A percentile compares a stretch with the other conserved stretches of the same genome.
These are phyloP conservation scores for Benthosema pterotum DNA, from an alignment of 2,797 vertebrate genomes.

Conservation along the genomic window DNA sequence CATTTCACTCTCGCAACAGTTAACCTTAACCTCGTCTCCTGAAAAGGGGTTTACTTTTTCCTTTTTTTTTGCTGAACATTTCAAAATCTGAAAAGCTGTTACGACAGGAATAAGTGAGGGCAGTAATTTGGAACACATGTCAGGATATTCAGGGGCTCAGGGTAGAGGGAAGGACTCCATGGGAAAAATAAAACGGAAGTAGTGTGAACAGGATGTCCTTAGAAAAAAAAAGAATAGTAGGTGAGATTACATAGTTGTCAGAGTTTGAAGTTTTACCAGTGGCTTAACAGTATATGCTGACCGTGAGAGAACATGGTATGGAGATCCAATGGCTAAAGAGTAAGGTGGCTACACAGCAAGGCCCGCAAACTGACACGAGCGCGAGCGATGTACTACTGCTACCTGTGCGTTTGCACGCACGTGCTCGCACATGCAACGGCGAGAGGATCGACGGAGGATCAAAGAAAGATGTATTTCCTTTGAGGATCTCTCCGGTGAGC, in stretches of 20 bases:
- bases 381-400: not conserved
- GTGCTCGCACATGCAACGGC: not conserved
- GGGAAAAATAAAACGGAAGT: conserved; percentile 8
- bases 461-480: conserved; percentile 31
- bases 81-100: conserved; percentile 29
- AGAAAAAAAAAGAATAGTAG: conserved; percentile 30
- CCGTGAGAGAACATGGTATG: conserved; percentile 8
- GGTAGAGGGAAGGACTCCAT: conserved; percentile 5
- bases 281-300: conserved; percentile 11
- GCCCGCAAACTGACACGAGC: not conserved
- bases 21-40: conserved; percentile 23
- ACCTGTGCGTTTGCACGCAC: not conserved
- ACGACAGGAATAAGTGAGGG: conserved; percentile 22
- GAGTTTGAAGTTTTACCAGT: conserved; percentile 12
- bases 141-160: conserved; percentile 19
- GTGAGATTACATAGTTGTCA: conserved; percentile 17
- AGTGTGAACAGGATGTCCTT: conserved; percentile 28
- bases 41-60: not conserved
- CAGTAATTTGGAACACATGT: conserved; percentile 38
- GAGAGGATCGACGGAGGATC: conserved; percentile 37
- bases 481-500: conserved; percentile 18
- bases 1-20: not conserved
- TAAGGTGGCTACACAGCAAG: not conserved
- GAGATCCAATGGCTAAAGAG: conserved; percentile 4
- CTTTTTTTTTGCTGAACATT: conserved; percentile 29